Evolutionary conservation across 2,113 vertebrate genomes (phyloP), one percentile per base, ranked within the genome.

Genomic region (Polypterus senegalus): DNA sequence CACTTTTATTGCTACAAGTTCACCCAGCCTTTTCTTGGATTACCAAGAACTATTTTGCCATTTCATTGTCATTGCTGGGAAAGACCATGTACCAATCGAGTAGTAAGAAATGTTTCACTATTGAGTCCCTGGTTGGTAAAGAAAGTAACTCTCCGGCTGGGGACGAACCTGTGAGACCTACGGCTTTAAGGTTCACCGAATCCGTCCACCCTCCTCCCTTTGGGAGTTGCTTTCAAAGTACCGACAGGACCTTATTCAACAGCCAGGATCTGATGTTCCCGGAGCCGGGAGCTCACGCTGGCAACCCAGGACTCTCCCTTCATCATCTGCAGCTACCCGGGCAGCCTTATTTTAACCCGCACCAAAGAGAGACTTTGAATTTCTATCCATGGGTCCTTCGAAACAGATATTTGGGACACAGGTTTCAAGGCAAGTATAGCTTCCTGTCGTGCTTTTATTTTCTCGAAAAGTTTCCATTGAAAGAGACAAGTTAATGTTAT

Each of bases 331-430:
- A 85, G 64, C 71, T 86, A 52, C 80, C 83, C 45, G 64, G 79
- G 4, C 84, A 85, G 74, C 77, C 79, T 60, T 83, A 86, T 76
- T 86, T 86, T 79, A 75, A 72, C 49, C 76, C 78, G 63, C 82
- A 82, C 61, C 81, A 83, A 68, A 79, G 84, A 49, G 84, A 85
- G 11, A 69, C 80, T 55, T 76, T 86, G 60, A 81, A 81, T 76
- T 86, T 86, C 73, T 86, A 86, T 74, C 86, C 86, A 1, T 88
- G 86, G 84, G 79, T 87, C n/a, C 77, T 85, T 46, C 72, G 83
- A 66, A 83, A 81, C 77, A 70, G 84, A 7, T 86, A 83, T 74
- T 79, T 86, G 64, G 83, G 80, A 47, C 81, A 81, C 74, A 72
- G 83, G 47, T 87, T 83, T 70, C 72, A 76, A 78, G 84, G 85